Evolutionary conservation across 1,140 invertebrate species (phyloP).

Genomic region (Caenorhabditis elegans): DNA sequence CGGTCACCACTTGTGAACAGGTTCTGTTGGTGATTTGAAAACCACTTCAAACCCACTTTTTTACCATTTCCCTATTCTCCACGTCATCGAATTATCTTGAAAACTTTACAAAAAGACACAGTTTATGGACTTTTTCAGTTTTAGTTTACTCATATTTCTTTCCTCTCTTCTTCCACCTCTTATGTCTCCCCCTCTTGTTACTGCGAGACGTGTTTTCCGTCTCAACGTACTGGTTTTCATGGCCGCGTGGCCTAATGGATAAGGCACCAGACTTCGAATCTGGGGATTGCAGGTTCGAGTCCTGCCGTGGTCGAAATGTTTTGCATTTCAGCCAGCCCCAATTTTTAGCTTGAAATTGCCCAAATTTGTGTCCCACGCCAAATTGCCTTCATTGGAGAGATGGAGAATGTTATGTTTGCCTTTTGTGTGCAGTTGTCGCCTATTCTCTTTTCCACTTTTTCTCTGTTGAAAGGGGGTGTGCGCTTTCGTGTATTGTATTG

Average conservation of each 20-base stretch:
- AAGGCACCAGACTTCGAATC: conserved; percentile 13
- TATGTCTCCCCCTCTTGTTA: not conserved
- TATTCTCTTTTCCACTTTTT: not conserved
- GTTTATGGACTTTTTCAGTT: no score
- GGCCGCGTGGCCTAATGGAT: conserved; percentile 17
- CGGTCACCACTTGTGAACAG: not conserved
- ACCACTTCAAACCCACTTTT: not conserved
- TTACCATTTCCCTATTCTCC: no score
- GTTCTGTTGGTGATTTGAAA: not conserved
- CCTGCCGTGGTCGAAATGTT: not conserved
- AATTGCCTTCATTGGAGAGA: conserved; percentile 19
- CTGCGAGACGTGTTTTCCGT: no score
- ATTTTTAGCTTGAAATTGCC: not conserved
- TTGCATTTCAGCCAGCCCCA: not conserved
- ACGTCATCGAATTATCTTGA: not conserved
- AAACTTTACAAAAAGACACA: not conserved
- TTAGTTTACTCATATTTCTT: no score
- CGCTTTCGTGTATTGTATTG: conserved; percentile 23
- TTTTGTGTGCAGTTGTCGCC: not conserved
- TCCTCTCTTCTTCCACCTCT: not conserved
- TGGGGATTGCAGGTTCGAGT: conserved; percentile 15
- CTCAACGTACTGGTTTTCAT: no score
- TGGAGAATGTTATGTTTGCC: not conserved
- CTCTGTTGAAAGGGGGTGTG: not conserved
- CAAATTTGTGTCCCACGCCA: not conserved